Percentiles rank a stretch among this genome's conserved stretches.
phyloP scores from a whole-genome alignment of 30 jellyfish, hydroid and myxozoan genomes.

The Euphysa ruthae region DNA sequence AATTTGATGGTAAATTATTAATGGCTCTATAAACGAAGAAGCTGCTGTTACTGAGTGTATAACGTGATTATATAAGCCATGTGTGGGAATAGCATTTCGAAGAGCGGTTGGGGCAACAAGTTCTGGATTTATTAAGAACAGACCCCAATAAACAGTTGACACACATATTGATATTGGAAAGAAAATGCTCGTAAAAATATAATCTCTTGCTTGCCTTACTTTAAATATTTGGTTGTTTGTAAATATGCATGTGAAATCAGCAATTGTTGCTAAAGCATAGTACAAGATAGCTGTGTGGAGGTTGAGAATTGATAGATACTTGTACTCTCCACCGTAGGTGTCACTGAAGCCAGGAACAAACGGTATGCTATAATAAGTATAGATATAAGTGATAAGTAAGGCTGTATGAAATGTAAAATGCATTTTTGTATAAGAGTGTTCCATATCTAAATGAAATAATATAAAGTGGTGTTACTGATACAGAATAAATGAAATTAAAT shows the following conservation, averaged over 20 bases:
- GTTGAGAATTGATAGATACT: slow-evolving; percentile 44
- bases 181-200: slow-evolving; percentile 23
- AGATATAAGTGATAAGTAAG: neutral
- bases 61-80: slow-evolving; percentile 56
- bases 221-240: neutral
- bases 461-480: too few relatives aligned
- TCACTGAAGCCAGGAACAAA: slow-evolving; percentile 39
- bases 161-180: slow-evolving; percentile 39
- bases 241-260: neutral
- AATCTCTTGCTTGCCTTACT: slow-evolving; percentile 32
- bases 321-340: slow-evolving; percentile 61
- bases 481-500: too few relatives aligned
- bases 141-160: slow-evolving; percentile 46
- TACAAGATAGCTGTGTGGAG: slow-evolving; percentile 18
- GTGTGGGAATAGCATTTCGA: slow-evolving; percentile 37
- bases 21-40: slow-evolving; percentile 11
- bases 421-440: too few relatives aligned
- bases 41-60: slow-evolving; percentile 48
- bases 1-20: slow-evolving; percentile 13
- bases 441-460: too few relatives aligned
- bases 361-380: neutral
- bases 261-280: slow-evolving; percentile 24
- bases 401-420: neutral
- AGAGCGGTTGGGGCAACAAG: slow-evolving; percentile 43
- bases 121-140: slow-evolving; percentile 41